Conservation (phyloP, 2,113 vertebrate genomes). For the Kobus ellipsiprymnus region DNA sequence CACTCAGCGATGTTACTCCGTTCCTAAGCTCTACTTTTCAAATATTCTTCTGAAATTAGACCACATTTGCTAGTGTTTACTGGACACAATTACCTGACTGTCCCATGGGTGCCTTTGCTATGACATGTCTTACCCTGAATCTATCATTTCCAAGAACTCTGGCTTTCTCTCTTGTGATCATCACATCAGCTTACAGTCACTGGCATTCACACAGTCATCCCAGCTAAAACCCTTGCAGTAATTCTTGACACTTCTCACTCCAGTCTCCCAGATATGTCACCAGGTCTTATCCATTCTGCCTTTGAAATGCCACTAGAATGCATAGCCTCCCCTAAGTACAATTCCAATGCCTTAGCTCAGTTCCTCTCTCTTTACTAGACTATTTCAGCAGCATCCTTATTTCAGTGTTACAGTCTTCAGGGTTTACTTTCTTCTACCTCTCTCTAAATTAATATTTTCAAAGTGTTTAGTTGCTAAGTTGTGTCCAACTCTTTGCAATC, state of each 20-base stretch:
- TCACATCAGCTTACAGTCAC: neutral
- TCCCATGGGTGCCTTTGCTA: fast-evolving
- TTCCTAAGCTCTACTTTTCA: neutral
- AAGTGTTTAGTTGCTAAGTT: neutral
- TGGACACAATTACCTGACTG: neutral
- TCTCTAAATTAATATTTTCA: neutral
- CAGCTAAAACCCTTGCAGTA: neutral
- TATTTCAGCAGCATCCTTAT: neutral
- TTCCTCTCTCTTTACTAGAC: neutral
- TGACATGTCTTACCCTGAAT: neutral
- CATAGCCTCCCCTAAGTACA: neutral
- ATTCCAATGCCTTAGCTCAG: neutral
- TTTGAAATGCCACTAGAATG: neutral
- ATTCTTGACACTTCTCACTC: neutral
- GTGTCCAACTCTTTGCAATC: neutral
- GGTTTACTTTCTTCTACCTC: neutral
- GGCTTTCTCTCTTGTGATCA: neutral
- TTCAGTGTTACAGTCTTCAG: neutral
- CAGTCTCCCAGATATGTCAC: neutral
- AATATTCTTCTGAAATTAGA: neutral
- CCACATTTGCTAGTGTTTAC: neutral
- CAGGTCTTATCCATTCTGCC: neutral
- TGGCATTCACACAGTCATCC: neutral
- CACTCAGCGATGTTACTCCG: neutral
- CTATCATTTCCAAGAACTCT: neutral